Conservation (phyloP, 2,888 invertebrate species). For the Mythimna albipuncta region DNA sequence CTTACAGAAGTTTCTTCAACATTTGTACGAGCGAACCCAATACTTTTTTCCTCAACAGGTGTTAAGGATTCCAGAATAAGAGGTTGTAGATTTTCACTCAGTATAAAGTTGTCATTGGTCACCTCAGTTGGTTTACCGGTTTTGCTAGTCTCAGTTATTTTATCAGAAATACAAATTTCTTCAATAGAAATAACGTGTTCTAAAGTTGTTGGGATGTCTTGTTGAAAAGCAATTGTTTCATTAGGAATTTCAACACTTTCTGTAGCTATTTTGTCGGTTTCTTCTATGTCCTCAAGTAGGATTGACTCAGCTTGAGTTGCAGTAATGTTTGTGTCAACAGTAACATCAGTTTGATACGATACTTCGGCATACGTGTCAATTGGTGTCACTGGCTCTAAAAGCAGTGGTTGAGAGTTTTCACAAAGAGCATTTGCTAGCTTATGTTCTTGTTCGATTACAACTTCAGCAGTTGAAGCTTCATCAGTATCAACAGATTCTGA, state of each 20-base stretch:
- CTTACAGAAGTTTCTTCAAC: not conserved
- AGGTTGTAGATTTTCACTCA: not conserved
- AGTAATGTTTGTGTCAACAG: not conserved
- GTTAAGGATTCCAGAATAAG: not conserved
- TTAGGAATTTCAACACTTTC: not conserved
- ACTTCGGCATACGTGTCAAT: not conserved
- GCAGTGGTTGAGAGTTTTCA: conserved; percentile 2
- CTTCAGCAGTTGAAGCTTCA: not conserved
- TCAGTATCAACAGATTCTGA: conserved; percentile 3
- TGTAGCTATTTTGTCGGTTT: not conserved
- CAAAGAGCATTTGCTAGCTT: not conserved
- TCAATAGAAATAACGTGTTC: no score
- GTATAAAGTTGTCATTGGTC: not conserved
- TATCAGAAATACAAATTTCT: no score
- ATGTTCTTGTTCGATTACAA: not conserved
- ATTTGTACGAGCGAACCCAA: not conserved
- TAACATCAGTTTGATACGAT: not conserved
- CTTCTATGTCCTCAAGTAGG: not conserved
- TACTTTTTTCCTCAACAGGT: conserved; percentile 8
- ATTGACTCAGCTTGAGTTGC: not conserved
- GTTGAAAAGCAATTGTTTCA: no score
- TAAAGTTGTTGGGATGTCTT: no score
- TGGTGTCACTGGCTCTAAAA: conserved; percentile 1
- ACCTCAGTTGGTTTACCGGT: no score
- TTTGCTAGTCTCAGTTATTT: no score